Evolutionary conservation across 2,797 vertebrate species (phyloP).

Genomic region (Pelobates cultripes): DNA sequence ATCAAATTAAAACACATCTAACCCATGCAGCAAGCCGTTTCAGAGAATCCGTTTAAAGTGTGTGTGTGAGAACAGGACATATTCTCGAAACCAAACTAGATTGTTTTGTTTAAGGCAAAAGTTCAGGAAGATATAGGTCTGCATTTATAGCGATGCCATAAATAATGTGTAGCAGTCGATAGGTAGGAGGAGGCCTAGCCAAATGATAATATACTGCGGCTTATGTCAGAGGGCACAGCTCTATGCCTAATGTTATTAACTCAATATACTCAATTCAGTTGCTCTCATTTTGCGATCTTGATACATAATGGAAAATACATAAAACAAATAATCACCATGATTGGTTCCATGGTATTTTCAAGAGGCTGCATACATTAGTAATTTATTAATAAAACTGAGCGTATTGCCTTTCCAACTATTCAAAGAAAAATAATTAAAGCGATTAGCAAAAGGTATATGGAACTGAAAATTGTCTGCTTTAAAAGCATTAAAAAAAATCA

Average conservation of each 20-base stretch:
- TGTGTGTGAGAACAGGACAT: slow-evolving; percentile 17
- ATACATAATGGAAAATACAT: neutral
- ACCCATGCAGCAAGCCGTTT: slow-evolving; percentile 24
- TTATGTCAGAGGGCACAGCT: slow-evolving; percentile 42
- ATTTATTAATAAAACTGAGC: too few species aligned
- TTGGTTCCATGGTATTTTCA: too few species aligned
- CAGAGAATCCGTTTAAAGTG: slow-evolving; percentile 25
- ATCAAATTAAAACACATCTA: slow-evolving; percentile 56
- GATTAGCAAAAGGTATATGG: too few species aligned
- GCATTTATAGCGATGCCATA: slow-evolving; percentile 50
- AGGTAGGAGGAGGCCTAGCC: slow-evolving; percentile 1
- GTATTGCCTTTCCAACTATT: too few species aligned
- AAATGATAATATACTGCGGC: slow-evolving; percentile 8
- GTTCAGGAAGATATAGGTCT: slow-evolving; percentile 55
- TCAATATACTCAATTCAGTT: slow-evolving; percentile 61
- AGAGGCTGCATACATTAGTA: too few species aligned
- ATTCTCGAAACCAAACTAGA: slow-evolving; percentile 8
- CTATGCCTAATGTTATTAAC: slow-evolving; percentile 61
- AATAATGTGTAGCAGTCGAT: slow-evolving; percentile 61
- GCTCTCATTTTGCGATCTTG: slow-evolving; percentile 60
- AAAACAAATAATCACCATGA: too few species aligned
- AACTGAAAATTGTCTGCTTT: too few species aligned
- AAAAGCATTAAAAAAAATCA: too few species aligned
- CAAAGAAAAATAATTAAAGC: too few species aligned
- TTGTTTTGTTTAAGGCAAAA: slow-evolving; percentile 31